Evolutionary conservation across 2,888 invertebrate genomes (phyloP), one percentile per base, ranked within the genome.

Genomic region (Apotomis capreana): DNA sequence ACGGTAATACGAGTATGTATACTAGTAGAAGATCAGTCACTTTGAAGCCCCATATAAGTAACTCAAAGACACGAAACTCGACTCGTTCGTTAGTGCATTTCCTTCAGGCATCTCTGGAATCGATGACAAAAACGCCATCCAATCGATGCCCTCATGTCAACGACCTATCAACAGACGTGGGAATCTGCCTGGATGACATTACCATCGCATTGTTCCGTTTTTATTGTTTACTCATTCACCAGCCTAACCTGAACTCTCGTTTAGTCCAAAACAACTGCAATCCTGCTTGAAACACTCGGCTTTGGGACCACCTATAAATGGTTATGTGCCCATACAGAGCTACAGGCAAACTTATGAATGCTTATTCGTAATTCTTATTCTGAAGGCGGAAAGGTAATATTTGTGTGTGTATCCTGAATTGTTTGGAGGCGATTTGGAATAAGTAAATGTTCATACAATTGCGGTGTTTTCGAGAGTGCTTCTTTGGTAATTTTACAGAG

Each of bases 131-230:
- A 88, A 86, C 83, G 79, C 79, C 77, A 74, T 78, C 81, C 87
- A 83, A 89, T 90, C 89, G 87, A 87, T 86, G 81, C 76, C 80
- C 13, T 36, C 72, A 82, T 86, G 91, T 91, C 91, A 89, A 85
- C 84, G 91, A 90, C 91, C 91, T 79, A 80, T 78, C 83, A 74
- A 73, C 67, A 76, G 83, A 88, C 89, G 91, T 91, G 91, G 90
- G 91, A 91, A 91, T 90, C 87, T 83, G 79, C 81, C 76, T 74
- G 76, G 81, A 81, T 83, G 86, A 84, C 85, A 83, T 85, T 86
- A 81, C 84, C 77, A 78, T 64, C 69, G 81, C 83, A 84, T 84
- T 85, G 84, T 84, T 76, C 73, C 75, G 77, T 86, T 85, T 86
- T 87, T 87, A 80, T 80, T 78, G 77, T 78, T 73, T 73, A 69